phyloP scores from a whole-genome alignment of 2,888 invertebrate species.

The Brachyopa scutellaris region DNA sequence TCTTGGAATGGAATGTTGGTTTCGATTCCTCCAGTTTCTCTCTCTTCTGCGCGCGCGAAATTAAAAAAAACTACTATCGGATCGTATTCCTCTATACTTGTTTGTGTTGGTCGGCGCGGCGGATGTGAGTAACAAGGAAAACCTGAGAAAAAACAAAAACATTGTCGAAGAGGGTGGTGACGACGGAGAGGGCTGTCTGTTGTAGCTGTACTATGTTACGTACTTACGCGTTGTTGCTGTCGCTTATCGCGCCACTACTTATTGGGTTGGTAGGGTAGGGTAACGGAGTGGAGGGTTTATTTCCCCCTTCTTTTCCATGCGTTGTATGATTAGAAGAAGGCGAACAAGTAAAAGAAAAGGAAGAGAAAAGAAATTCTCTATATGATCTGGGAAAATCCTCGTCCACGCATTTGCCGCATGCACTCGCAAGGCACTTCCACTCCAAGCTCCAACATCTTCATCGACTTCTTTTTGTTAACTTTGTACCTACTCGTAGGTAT shows the following conservation, averaged over 20 bases:
- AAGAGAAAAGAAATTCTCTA: too few relatives aligned
- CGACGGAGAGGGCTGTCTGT: not conserved
- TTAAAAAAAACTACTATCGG: not conserved
- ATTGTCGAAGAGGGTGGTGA: not conserved
- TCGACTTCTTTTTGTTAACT: not conserved
- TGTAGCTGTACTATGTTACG: constrained; percentile 16
- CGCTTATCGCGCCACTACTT: constrained; percentile 35
- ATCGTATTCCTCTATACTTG: not conserved
- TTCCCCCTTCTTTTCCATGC: too few relatives aligned
- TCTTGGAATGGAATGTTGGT: constrained; percentile 45
- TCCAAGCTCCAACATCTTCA: too few relatives aligned
- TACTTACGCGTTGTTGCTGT: constrained; percentile 30
- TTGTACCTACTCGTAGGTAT: too few relatives aligned
- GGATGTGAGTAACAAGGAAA: constrained; percentile 47
- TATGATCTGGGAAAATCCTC: too few relatives aligned
- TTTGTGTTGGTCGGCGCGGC: too few relatives aligned
- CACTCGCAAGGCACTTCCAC: too few relatives aligned
- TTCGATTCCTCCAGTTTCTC: constrained; percentile 20
- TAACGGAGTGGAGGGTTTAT: too few relatives aligned
- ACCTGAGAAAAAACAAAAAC: constrained; percentile 53
- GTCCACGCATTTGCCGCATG: too few relatives aligned
- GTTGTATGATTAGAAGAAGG: too few relatives aligned
- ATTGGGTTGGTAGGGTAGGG: too few relatives aligned
- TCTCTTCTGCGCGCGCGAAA: constrained; percentile 23
- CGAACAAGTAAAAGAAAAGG: too few relatives aligned